Base-by-base conservation (phyloP, 2,797 vertebrate species). In the Lepilemur septentrionalis region DNA sequence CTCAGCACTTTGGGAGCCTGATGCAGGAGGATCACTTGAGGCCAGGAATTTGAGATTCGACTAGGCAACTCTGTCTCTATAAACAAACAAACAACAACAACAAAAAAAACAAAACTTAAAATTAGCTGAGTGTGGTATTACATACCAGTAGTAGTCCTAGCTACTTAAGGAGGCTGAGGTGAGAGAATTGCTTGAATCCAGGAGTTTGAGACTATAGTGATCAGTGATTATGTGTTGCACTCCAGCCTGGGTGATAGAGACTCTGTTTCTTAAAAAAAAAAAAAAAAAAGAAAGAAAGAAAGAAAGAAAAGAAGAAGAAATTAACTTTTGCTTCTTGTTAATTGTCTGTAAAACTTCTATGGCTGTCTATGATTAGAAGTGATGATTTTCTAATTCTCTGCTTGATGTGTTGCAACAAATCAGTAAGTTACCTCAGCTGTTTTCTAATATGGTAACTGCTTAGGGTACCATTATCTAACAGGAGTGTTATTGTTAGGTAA, bases 331-430 rank as follows among this genome's bases (percentile, higher is more conserved):
- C 48, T 94, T 86, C 25, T 86, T 76, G 38, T 23, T 78, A 57
- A 48, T 89, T 87, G 35, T 91, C 50, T 94, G 28, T 72, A 12
- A 35, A 80, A 59, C 35, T 89, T 93, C 35, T 76, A 8, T 25
- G 4, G 48, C 82, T 91, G 8, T 93, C 23, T 89, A 35, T 67
- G 72, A 55, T 87, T 28, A 91, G 63, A 88, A 80, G 63, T 89
- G 10, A 20, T 89, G 28, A 81, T 91, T 91, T 80, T 92, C 75
- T 59, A 28, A 82, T 92, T 97, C 55, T 79, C 17, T 57, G 72
- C 15, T 59, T 82, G 46, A 84, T 95, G 43, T n/a, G 85, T 97
- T 87, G 20, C 38, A 79, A 76, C 63, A 81, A 91, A 63, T 81
- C 28, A 87, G 13, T 79, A 28, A 72, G 35, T 95, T 50, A 65